Conservation (phyloP, 1,140 invertebrate species). For the Probaryconus sp. region DNA sequence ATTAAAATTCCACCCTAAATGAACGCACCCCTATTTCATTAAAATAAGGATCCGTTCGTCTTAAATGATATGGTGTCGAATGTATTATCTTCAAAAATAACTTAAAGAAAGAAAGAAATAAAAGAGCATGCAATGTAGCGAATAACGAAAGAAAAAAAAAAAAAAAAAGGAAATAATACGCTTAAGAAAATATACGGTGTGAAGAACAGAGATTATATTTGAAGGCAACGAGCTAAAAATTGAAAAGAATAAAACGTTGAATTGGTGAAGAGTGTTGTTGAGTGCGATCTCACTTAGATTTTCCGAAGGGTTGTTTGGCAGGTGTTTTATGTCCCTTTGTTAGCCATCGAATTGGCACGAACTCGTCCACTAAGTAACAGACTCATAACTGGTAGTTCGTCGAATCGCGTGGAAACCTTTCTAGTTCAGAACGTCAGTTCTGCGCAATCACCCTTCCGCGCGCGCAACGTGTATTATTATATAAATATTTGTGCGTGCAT, state of each 20-base stretch:
- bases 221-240: background rate
- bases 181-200: slow-evolving; percentile 23
- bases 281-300: slow-evolving; percentile 16
- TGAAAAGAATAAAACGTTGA: slow-evolving; percentile 1
- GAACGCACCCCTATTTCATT: no score
- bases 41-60: no score
- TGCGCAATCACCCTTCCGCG: slow-evolving; percentile 62
- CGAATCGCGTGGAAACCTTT: slow-evolving; percentile 58
- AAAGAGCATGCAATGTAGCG: background rate
- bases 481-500: slow-evolving; percentile 44
- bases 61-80: no score
- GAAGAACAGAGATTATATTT: background rate
- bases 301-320: slow-evolving; percentile 8
- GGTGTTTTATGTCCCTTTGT: slow-evolving; percentile 47
- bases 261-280: background rate
- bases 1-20: no score
- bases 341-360: slow-evolving; percentile 38
- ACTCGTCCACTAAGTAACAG: slow-evolving; percentile 63
- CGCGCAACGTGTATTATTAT: slow-evolving; percentile 43
- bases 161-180: background rate
- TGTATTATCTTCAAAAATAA: no score
- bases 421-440: slow-evolving; percentile 50
- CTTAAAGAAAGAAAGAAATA: background rate
- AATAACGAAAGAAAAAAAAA: slow-evolving; percentile 2
- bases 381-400: slow-evolving; percentile 64